Conservation (phyloP, 1,140 invertebrate genomes). For the Venturia canescens region DNA sequence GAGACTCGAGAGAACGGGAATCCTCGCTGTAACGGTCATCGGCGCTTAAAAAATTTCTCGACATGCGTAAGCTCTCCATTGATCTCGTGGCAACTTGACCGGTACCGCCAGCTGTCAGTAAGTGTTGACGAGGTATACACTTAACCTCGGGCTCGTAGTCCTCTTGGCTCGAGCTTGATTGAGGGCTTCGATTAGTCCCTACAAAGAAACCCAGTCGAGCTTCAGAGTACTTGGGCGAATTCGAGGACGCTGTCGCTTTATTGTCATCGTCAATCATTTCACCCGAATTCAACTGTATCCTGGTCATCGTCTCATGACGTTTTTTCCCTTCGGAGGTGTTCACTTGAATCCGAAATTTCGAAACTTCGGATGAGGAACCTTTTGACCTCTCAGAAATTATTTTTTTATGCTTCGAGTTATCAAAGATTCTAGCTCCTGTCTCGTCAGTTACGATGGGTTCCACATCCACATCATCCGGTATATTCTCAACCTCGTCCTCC, state of each 20-base stretch:
- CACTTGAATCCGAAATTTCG: conserved; percentile 50
- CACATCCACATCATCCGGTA: conserved; percentile 61
- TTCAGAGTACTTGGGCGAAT: conserved; percentile 53
- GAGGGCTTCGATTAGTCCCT: conserved; percentile 80
- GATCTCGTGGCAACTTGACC: conserved; percentile 81
- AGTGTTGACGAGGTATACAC: conserved; percentile 75
- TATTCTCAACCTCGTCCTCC: conserved; percentile 72
- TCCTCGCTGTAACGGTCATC: conserved; percentile 72
- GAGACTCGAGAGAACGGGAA: conserved; percentile 70
- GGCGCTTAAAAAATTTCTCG: conserved; percentile 70
- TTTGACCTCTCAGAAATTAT: conserved; percentile 46
- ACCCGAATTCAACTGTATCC: conserved; percentile 68
- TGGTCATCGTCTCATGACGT: conserved; percentile 54
- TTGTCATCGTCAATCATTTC: conserved; percentile 69
- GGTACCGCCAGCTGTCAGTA: conserved; percentile 76
- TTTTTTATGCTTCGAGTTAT: conserved; percentile 10
- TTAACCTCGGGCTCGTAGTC: conserved; percentile 80
- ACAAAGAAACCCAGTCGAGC: conserved; percentile 77
- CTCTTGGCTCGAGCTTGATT: conserved; percentile 84
- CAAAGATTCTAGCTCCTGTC: conserved; percentile 51
- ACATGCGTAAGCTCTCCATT: conserved; percentile 81
- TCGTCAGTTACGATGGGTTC: conserved; percentile 54
- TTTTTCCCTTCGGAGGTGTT: conserved; percentile 48
- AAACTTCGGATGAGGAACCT: conserved; percentile 16
- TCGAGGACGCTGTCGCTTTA: conserved; percentile 63